Base-by-base conservation (phyloP, 1,140 invertebrate genomes). In the Ostrea edulis region DNA sequence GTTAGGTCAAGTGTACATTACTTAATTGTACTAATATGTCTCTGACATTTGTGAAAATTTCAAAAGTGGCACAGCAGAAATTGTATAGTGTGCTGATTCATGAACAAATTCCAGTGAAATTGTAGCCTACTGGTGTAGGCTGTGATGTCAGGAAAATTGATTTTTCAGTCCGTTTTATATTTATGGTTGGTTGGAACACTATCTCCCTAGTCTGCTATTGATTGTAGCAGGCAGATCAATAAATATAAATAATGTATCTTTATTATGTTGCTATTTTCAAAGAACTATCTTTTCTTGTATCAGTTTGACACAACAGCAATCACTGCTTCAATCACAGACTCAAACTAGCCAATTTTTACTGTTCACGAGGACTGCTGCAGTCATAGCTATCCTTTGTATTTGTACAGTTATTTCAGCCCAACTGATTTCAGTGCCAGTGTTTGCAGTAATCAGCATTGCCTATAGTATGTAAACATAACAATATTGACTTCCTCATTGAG, bases 21-120 rank as follows among this genome's bases (percentile, higher is more conserved):
- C 5, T 44, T 44, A 44, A 44, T 44, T 44, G 35, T 44, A 44
- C 35, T 44, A 44, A 5, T 44, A 44, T 44, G 35, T 44, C 5
- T 44, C 35, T 44, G 35, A 44, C 35, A 44, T n/a, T n/a, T 44
- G 35, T 44, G 35, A 44, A 44, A 44, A 44, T 44, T 44, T 44
- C 58, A 62, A 14, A 62, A 62, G 17, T 20, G n/a, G 12, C 58
- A 12, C 17, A 7, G 58, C n/a, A 62, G 35, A 44, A 44, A 44
- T 44, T 44, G 58, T 62, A 62, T 20, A 62, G n/a, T 77, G 25
- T 77, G 68, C 29, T 77, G 68, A 77, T 77, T 77, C 68, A 77
- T 77, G 68, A 77, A 77, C 68, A 77, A 77, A 77, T 77, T 77
- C 68, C 68, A 77, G 29, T 77, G 68, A 77, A 77, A 77, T 77